Base-by-base conservation (phyloP, 2,888 invertebrate genomes). In the Hofmannophila pseudospretella region DNA sequence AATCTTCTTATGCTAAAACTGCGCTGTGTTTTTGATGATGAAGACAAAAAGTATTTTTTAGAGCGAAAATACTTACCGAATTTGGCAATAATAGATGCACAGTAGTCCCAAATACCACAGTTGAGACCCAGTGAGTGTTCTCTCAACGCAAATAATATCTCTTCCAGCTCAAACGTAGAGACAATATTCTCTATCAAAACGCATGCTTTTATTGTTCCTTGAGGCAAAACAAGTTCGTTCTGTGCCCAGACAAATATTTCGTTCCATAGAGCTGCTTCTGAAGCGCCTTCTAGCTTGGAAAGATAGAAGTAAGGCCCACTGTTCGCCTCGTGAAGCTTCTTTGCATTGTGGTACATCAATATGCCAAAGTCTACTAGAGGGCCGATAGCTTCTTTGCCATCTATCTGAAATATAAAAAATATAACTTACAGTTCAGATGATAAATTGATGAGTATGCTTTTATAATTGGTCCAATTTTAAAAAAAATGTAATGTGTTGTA, bases 21-120 rank as follows among this genome's bases (percentile, higher is more conserved):
- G n/a, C n/a, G n/a, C n/a, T n/a, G n/a, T n/a, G n/a, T n/a, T n/a
- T n/a, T n/a, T n/a, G n/a, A n/a, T n/a, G n/a, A n/a, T n/a, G n/a
- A n/a, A n/a, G n/a, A n/a, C n/a, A n/a, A n/a, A n/a, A n/a, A n/a
- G n/a, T n/a, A n/a, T n/a, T n/a, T n/a, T n/a, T n/a, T n/a, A n/a
- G n/a, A n/a, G n/a, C n/a, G n/a, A n/a, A 22, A 7, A 22, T 26
- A 47, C 58, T 75, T 67, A 82, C 90, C 91, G 69, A 91, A 90
- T 65, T 91, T 91, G 14, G 88, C 81, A 47, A 92, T 89, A 34
- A 92, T 89, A 2, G 90, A 91, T 0, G 91, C 91, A 36, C 89
- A 88, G 60, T 93, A 93, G 60, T 93, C 93, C 93, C 93, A 93
- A 48, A 93, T 90, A 2, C 93, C 93, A 67, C 92, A 93, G 62